Evolutionary conservation across 2,113 vertebrate genomes (phyloP).

Genomic region (Epinephelus cyanopodus): DNA sequence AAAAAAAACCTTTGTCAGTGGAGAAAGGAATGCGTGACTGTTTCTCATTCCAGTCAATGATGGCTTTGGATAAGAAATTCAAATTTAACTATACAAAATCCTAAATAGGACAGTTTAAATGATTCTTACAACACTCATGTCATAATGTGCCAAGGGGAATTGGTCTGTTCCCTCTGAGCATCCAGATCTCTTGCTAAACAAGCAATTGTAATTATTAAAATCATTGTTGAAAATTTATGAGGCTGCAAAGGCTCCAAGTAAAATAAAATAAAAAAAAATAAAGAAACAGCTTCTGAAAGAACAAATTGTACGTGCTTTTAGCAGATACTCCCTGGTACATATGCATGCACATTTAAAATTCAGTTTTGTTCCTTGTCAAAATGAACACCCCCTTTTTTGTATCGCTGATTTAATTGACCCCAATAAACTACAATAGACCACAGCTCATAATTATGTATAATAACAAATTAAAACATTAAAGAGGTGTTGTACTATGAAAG

Average conservation of each 20-base stretch:
- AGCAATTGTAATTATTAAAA: not conserved
- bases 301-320: not conserved
- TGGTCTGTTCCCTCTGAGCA: not conserved
- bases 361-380: not conserved
- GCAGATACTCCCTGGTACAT: not conserved
- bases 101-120: not conserved
- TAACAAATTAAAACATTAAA: constrained; percentile 3
- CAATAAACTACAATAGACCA: not conserved
- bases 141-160: not conserved
- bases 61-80: not conserved
- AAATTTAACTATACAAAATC: not conserved
- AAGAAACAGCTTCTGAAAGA: not conserved
- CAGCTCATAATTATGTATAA: not conserved
- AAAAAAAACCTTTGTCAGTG: no score
- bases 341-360: not conserved
- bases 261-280: no score
- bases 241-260: not conserved
- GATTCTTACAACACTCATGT: not conserved
- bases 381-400: not conserved
- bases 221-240: not conserved
- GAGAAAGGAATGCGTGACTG: not conserved
- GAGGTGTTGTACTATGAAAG: not conserved
- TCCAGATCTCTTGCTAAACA: not conserved
- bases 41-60: not conserved
- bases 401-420: not conserved